These are phyloP conservation scores for Turritopsis dohrnii DNA, from an alignment of 30 jellyfish, hydroid and myxozoan species.

Conservation along the genomic window DNA sequence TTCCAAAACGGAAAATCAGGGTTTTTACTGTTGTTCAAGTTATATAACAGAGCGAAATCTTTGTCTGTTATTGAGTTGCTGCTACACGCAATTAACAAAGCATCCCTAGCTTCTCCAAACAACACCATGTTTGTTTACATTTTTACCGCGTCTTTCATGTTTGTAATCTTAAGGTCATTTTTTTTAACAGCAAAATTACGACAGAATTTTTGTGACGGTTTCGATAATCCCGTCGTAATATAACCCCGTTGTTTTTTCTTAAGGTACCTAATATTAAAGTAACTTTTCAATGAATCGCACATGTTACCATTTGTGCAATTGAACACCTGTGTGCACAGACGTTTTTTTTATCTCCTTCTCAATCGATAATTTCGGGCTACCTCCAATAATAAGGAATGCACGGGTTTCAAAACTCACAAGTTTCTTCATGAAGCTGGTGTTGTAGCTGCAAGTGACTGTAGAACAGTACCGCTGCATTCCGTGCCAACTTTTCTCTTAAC, in stretches of 20 bases:
- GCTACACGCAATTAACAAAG: neutral
- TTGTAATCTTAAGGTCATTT: neutral
- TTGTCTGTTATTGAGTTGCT: neutral
- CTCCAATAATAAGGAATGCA: no score
- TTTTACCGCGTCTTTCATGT: neutral
- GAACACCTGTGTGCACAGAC: no score
- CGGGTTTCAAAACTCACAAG: no score
- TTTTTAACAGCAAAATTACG: neutral
- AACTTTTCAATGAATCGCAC: no score
- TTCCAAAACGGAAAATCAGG: constrained; percentile 34
- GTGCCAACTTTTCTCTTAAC: no score
- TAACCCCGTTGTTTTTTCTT: neutral
- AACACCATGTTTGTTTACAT: neutral
- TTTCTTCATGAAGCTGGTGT: no score
- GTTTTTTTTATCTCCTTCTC: no score
- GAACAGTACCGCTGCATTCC: no score
- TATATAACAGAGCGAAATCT: neutral
- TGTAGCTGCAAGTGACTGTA: no score
- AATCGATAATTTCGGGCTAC: no score
- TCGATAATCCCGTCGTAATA: neutral
- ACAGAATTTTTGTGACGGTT: neutral
- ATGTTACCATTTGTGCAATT: no score
- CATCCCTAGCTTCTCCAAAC: neutral
- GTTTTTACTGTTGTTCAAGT: constrained; percentile 16
- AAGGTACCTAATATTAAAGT: neutral